Base-by-base conservation (phyloP, 2,797 vertebrate species). In the Macropodus opercularis region DNA sequence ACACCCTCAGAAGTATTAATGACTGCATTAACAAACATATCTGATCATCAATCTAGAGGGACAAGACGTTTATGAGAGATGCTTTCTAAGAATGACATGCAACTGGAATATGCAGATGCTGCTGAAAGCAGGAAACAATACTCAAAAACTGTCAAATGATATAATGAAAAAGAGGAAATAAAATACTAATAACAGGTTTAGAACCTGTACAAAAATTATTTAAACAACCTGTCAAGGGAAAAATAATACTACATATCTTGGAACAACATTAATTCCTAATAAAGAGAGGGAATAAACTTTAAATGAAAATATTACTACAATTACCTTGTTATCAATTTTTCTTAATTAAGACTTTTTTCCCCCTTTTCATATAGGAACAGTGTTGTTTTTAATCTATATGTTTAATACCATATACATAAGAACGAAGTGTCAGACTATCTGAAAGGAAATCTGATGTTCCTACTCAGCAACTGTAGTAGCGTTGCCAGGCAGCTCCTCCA, bases 401-500 rank as follows among this genome's bases (percentile, higher is more conserved):
- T n/a, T n/a, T n/a, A n/a, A n/a, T n/a, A n/a, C n/a, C n/a, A n/a
- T 5, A n/a, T 7, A 22, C n/a, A 36, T 18, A 23, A 6, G 5
- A 55, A 46, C 12, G 27, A 7, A 36, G 34, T 5, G 17, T 17
- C 5, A n/a, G 39, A 27, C 21, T 50, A 21, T 40, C 17, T 5
- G 6, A 5, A 7, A 36, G 59, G 4, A 63, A 58, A 53, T 9
- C 12, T 22, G 44, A 43, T 1, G 31, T 0, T 41, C 93, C 94
- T 90, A 98, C 97, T 34, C 89, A 46, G 81, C 66, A 50, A 42
- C 35, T 64, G 83, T 57, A 22, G 61, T 46, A 18, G 80, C 83
- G 5, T 69, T 58, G 53, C 80, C 81, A 44, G 41, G 50, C 23
- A 88, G 63, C 42, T 91, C 62, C 21, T 93, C 81, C 80, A 84